These are phyloP conservation scores for Oscheius onirici DNA, from an alignment of 2,888 invertebrate genomes.

Conservation along the genomic window DNA sequence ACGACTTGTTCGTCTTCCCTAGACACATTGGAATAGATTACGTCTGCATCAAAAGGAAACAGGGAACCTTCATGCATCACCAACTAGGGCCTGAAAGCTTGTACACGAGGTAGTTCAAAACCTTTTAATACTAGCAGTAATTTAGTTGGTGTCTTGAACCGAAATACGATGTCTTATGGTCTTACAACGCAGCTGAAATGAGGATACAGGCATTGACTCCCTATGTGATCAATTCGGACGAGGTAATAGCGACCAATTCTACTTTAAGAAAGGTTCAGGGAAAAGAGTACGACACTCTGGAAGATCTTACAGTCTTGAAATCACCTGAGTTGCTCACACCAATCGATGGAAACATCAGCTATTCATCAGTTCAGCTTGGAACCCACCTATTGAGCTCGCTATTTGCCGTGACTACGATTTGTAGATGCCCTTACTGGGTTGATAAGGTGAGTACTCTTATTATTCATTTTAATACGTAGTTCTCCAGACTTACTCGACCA, in stretches of 20 bases:
- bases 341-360: conserved; percentile 33
- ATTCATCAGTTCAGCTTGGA: conserved; percentile 49
- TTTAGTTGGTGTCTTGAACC: conserved; percentile 79
- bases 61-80: conserved; percentile 51
- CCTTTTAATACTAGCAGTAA: background rate
- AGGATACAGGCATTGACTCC: conserved; percentile 45
- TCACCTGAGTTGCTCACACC: conserved; percentile 59
- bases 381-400: conserved; percentile 49
- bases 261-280: background rate
- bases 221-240: conserved; percentile 33
- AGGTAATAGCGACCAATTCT: background rate
- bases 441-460: conserved; percentile 32
- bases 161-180: conserved; percentile 91
- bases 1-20: conserved; percentile 58
- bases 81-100: conserved; percentile 49
- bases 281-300: conserved; percentile 30
- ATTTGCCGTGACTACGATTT: conserved; percentile 48
- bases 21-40: conserved; percentile 59
- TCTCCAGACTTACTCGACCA: conserved; percentile 17
- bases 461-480: background rate
- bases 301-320: conserved; percentile 43
- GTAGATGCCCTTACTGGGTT: conserved; percentile 41
- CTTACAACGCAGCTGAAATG: conserved; percentile 76
- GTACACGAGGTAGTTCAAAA: conserved; percentile 46
- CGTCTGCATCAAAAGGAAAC: conserved; percentile 53